Evolutionary conservation across 2,113 vertebrate species (phyloP), one percentile per base, ranked within the genome.

Genomic region (Microcebus tavaratra): DNA sequence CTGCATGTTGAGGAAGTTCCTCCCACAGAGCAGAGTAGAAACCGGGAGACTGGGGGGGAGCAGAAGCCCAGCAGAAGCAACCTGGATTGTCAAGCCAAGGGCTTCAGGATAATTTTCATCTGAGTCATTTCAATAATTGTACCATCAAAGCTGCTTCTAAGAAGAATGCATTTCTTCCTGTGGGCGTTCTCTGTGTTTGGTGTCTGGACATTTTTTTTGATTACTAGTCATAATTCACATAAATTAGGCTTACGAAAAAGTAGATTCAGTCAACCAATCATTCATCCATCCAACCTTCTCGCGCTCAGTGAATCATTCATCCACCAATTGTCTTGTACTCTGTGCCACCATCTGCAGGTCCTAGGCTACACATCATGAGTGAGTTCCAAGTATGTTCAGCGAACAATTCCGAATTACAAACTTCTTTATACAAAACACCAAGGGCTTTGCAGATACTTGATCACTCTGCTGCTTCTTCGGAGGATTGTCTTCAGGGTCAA

Each of bases 221-320:
- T 65, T 61, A 27, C 42, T 86, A 42, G 53, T 70, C 53, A 34
- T 7, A 53, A 48, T 48, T 86, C 72, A 20, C 20, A 57, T 27
- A 95, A 65, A 93, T 25, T 36, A 78, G 55, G 27, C 23, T 92
- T 25, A 68, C 5, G 4, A 86, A 73, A 18, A 90, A 81, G 23
- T 50, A 39, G 39, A 27, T 39, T 59, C n/a, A 48, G 36, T 42
- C 50, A 92, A 21, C 5, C 12, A 9, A 61, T 27, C 53, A 84
- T n/a, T 36, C 25, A 3, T n/a, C 55, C 76, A 13, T 18, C 36
- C 42, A 55, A 17, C 8, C 12, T 5, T 48, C 80, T 72, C 39
- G 4, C 20, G 31, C 34, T 34, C 3, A 76, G 9, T 50, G 59
- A 91, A 45, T 45, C 45, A 34, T 36, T 29, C 25, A 3, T 29